Evolutionary conservation across 2,113 vertebrate genomes (phyloP), one percentile per base, ranked within the genome.

Genomic region (Cathartes aura): DNA sequence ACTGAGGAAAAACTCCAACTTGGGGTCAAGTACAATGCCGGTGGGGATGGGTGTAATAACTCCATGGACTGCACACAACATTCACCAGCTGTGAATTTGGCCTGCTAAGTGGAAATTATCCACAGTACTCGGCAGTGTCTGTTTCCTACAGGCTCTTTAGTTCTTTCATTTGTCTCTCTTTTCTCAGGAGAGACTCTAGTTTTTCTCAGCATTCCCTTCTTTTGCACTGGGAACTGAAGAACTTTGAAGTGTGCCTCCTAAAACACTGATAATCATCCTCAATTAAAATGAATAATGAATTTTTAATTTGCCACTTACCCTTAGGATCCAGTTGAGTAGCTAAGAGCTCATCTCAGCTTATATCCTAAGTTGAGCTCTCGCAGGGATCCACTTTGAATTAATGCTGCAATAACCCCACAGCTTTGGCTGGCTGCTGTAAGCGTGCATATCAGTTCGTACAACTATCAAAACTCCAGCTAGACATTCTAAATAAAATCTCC

Each of bases 261-360:
- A 98, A 98, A 96, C 94, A 96, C 82, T 93, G 29, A 96, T 97
- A 96, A 96, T 96, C 76, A 95, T 90, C 95, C 93, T 98, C 97
- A 96, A 95, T 98, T 97, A 97, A 98, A 98, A 95, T 94, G 97
- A 98, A 95, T 98, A 98, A 98, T 98, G 97, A 97, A 98, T 98
- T 97, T 98, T 98, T 98, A 98, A 98, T 98, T 98, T 97, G 94
- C 88, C 84, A 95, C 94, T 98, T 98, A 97, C 98, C 98, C 98
- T 94, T 95, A 98, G 97, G 97, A 98, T 97, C 85, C 83, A 95
- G 89, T 66, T 96, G 92, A 97, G 92, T 64, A 55, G 72, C 96
- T 93, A 97, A 97, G 75, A 95, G 96, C 94, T 97, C 96, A 97
- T 95, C 96, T 98, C 96, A 93, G 97, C 81, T 97, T 98, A 96